Evolutionary conservation across 35 echinoderm and acorn worm species (phyloP).

Genomic region (Lytechinus pictus): DNA sequence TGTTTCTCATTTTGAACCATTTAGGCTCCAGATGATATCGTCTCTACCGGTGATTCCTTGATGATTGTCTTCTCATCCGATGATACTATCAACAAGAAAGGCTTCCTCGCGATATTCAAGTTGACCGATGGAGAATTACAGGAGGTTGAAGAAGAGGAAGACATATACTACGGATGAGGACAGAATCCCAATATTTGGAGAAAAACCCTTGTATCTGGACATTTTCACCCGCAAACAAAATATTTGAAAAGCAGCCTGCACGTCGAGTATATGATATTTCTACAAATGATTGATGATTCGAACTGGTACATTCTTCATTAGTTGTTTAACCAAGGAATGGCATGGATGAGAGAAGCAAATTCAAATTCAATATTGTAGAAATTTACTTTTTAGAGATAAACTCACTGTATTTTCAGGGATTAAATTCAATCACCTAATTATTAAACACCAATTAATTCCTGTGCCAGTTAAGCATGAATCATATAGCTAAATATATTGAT

Average conservation of each 20-base stretch:
- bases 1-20: background rate
- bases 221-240: background rate
- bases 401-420: background rate
- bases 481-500: background rate
- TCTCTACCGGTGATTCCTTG: slow-evolving; percentile 44
- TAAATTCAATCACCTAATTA: background rate
- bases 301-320: background rate
- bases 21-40: slow-evolving; percentile 59
- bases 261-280: background rate
- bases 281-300: background rate
- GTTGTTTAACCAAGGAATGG: background rate
- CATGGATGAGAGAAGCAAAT: background rate
- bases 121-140: background rate
- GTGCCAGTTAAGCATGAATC: background rate
- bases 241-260: background rate
- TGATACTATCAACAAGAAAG: slow-evolving; percentile 72
- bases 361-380: background rate
- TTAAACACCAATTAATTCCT: background rate
- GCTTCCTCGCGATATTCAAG: slow-evolving; percentile 61
- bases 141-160: background rate
- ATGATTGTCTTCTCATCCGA: slow-evolving; percentile 56
- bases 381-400: background rate
- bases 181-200: background rate
- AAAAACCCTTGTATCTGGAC: background rate
- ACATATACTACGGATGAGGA: background rate